These are phyloP conservation scores for Papilio glaucus DNA, from an alignment of 1,140 invertebrate species.

Conservation along the genomic window DNA sequence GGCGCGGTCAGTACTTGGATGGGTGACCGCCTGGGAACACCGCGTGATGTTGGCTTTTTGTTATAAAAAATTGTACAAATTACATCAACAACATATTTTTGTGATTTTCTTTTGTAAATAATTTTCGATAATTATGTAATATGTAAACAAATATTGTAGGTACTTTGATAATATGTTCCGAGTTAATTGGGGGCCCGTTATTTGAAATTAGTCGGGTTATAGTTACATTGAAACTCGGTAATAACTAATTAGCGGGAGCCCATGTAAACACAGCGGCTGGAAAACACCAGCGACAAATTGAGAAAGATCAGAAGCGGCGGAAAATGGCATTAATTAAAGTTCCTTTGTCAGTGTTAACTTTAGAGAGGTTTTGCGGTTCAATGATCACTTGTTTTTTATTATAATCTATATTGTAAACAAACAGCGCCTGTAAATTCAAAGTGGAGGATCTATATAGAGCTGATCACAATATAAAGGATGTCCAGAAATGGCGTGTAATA, in stretches of 20 bases:
- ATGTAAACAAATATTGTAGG: too few relatives aligned
- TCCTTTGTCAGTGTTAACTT: neutral
- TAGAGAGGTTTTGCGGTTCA: neutral
- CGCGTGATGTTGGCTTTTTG: slow-evolving; percentile 13
- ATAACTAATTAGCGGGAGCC: neutral
- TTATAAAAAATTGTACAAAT: too few relatives aligned
- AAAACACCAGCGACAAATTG: neutral
- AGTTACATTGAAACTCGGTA: neutral
- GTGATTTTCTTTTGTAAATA: too few relatives aligned
- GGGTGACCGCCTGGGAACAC: slow-evolving; percentile 20
- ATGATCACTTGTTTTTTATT: slow-evolving; percentile 31
- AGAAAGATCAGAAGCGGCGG: slow-evolving; percentile 17
- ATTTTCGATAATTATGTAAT: too few relatives aligned
- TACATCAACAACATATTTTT: too few relatives aligned
- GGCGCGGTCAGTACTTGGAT: slow-evolving; percentile 13
- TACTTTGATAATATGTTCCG: too few relatives aligned
- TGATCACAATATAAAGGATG: neutral
- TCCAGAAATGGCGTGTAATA: neutral
- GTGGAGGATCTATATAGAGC: neutral
- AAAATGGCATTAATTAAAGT: slow-evolving; percentile 20
- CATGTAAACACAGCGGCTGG: neutral
- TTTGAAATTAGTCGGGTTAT: neutral
- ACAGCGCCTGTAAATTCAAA: neutral
- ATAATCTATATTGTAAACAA: slow-evolving; percentile 12
- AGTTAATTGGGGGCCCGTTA: too few relatives aligned